phyloP scores from a whole-genome alignment of 1,140 invertebrate genomes.

The Dendroctonus valens region DNA sequence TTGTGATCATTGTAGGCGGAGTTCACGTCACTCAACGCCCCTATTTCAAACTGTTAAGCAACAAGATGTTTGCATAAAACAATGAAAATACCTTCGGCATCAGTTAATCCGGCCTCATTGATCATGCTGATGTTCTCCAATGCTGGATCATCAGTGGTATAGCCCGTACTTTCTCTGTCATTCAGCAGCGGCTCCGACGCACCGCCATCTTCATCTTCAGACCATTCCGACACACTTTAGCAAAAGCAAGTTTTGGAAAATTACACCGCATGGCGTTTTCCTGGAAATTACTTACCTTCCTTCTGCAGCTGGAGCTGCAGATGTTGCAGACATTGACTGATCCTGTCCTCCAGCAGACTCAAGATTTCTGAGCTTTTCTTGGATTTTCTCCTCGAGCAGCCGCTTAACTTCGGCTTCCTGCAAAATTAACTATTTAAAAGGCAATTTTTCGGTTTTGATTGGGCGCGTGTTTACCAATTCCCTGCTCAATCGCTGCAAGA shows the following conservation, averaged over 20 bases:
- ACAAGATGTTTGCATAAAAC: background rate
- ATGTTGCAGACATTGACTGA: conserved; percentile 13
- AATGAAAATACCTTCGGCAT: conserved; percentile 64
- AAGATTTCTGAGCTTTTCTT: conserved; percentile 45
- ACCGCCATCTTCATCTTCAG: conserved; percentile 64
- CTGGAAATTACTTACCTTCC: conserved; percentile 21
- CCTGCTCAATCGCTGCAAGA: conserved; percentile 42
- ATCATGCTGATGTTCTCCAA: conserved; percentile 79
- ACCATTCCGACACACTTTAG: conserved; percentile 75
- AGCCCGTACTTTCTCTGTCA: conserved; percentile 70
- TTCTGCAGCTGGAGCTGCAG: conserved; percentile 23
- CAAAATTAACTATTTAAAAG: conserved; percentile 14
- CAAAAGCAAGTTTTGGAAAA: conserved; percentile 8
- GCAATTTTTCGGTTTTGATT: background rate
- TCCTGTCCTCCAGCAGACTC: conserved; percentile 47
- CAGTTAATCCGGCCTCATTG: conserved; percentile 81
- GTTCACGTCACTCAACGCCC: conserved; percentile 72
- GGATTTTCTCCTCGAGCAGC: conserved; percentile 52
- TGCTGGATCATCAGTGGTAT: conserved; percentile 79
- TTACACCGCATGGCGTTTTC: background rate
- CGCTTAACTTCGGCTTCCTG: conserved; percentile 57
- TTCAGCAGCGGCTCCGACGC: conserved; percentile 57
- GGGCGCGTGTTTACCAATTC: conserved; percentile 42
- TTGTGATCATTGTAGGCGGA: conserved; percentile 76
- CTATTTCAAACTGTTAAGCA: conserved; percentile 12